phyloP scores from a whole-genome alignment of 2,888 invertebrate genomes.

The Andrena bucephala region DNA sequence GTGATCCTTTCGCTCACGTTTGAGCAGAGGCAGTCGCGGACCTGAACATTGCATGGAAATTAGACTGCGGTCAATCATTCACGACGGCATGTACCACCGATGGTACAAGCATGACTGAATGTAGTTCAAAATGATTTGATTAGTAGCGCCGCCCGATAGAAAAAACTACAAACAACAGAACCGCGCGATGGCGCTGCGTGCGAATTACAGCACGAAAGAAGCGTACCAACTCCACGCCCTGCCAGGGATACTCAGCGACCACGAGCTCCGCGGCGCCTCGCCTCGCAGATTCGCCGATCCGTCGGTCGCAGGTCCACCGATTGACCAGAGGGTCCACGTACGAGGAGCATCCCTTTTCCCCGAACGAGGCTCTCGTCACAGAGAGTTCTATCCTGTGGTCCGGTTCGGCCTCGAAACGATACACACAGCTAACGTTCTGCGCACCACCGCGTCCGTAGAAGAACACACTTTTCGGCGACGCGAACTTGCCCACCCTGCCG shows the following conservation, averaged over 20 bases:
- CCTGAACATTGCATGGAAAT: constrained; percentile 86
- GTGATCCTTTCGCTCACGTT: constrained; percentile 89
- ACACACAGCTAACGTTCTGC: constrained; percentile 90
- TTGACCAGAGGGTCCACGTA: constrained; percentile 88
- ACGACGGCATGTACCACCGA: no score
- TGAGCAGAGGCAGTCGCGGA: constrained; percentile 91
- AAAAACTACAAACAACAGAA: no score
- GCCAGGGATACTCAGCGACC: constrained; percentile 81
- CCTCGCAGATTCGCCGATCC: constrained; percentile 54
- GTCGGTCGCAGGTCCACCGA: constrained; percentile 89
- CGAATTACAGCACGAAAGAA: background rate
- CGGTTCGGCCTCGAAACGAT: constrained; percentile 90
- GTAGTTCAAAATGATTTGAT: no score
- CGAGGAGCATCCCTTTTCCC: constrained; percentile 89
- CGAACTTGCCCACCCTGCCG: constrained; percentile 87
- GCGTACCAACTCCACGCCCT: constrained; percentile 87
- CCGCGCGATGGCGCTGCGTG: no score
- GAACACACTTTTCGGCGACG: constrained; percentile 92
- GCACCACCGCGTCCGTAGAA: constrained; percentile 93
- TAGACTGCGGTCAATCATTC: no score
- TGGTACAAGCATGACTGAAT: no score
- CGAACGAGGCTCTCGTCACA: constrained; percentile 90
- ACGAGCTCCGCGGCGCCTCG: constrained; percentile 76
- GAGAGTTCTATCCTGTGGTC: constrained; percentile 90
- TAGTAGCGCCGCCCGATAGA: no score